phyloP scores from a whole-genome alignment of 2,113 vertebrate species.

The Antechinus stuartii region DNA sequence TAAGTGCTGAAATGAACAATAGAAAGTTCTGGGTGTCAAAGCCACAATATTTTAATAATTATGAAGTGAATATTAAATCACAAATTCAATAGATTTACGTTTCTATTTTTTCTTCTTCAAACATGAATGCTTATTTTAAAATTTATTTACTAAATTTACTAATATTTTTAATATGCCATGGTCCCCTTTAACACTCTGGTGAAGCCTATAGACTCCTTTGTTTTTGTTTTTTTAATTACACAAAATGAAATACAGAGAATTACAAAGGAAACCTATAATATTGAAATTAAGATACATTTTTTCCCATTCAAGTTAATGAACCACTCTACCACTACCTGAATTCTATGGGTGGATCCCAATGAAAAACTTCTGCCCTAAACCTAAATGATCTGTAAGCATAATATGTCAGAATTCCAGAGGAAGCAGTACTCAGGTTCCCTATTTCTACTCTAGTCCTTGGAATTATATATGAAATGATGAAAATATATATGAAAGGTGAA shows the following conservation, averaged over 20 bases:
- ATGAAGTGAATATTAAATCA: not conserved
- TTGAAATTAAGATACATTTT: too few species aligned
- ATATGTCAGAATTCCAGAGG: not conserved
- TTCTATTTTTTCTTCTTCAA: slow-evolving; percentile 19
- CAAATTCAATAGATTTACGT: not conserved
- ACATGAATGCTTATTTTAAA: not conserved
- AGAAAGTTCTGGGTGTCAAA: not conserved
- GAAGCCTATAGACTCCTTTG: too few species aligned
- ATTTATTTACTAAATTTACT: slow-evolving; percentile 1
- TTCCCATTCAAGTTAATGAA: too few species aligned
- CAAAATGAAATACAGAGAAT: too few species aligned
- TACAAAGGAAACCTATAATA: too few species aligned
- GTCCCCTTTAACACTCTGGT: not conserved
- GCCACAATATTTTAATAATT: not conserved
- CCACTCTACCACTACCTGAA: too few species aligned
- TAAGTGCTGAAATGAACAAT: slow-evolving; percentile 24
- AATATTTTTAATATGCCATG: not conserved
- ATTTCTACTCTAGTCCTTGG: not conserved
- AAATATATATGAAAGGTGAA: too few species aligned
- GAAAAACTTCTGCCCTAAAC: too few species aligned
- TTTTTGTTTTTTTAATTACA: too few species aligned
- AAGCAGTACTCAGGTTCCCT: not conserved
- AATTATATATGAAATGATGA: not conserved
- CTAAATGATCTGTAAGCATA: not conserved
- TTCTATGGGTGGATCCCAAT: too few species aligned